Evolutionary conservation across 1,140 invertebrate genomes (phyloP).

Genomic region (Solenopsis invicta): DNA sequence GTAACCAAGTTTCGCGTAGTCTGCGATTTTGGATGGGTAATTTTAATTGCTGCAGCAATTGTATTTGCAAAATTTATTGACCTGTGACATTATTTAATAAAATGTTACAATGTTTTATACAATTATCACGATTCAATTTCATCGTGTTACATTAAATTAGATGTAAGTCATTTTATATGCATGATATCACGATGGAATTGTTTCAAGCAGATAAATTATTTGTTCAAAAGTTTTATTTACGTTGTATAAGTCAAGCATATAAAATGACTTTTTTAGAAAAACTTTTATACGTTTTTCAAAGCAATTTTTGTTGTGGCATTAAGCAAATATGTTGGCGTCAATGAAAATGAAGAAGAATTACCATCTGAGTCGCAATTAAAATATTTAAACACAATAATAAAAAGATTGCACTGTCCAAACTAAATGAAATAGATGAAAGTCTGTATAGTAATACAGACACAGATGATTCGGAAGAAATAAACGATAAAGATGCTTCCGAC

Average conservation of each 20-base stretch:
- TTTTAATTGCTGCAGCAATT: background rate
- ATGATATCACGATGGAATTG: constrained; percentile 9
- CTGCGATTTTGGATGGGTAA: background rate
- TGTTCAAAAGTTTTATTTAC: background rate
- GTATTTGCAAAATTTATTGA: constrained; percentile 17
- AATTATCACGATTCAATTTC: background rate
- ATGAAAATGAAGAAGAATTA: background rate
- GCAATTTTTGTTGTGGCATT: background rate
- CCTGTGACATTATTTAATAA: background rate
- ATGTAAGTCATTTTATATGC: background rate
- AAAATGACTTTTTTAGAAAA: constrained; percentile 3
- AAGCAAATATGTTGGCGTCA: background rate
- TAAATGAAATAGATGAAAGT: background rate
- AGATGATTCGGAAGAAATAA: background rate
- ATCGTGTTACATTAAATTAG: background rate
- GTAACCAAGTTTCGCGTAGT: background rate
- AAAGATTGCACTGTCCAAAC: background rate
- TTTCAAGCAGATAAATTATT: background rate
- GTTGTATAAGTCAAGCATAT: background rate
- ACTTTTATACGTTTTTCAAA: background rate
- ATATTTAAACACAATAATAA: background rate
- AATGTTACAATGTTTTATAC: constrained; percentile 1
- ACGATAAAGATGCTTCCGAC: background rate
- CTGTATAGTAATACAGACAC: background rate
- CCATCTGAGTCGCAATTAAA: background rate